Evolutionary conservation across 2,797 vertebrate species (phyloP).

Genomic region (Brotula barbata): DNA sequence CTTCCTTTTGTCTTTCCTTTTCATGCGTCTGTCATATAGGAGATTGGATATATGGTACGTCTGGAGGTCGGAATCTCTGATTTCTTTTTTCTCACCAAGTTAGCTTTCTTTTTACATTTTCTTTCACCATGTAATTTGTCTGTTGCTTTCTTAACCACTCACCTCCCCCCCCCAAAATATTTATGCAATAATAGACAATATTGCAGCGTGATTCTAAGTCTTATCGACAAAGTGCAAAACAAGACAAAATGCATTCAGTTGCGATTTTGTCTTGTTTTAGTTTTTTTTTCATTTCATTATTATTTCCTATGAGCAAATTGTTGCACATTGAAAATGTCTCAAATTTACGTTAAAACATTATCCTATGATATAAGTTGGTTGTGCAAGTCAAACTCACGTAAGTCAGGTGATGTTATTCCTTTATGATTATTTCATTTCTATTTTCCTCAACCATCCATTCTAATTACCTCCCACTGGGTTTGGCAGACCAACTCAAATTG

Average conservation of each 20-base stretch:
- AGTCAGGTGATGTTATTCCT: neutral
- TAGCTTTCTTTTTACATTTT: slow-evolving; percentile 27
- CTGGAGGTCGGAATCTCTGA: slow-evolving; percentile 22
- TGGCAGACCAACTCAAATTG: neutral
- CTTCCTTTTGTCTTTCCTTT: slow-evolving; percentile 30
- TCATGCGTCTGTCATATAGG: slow-evolving; percentile 79
- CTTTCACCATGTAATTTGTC: slow-evolving; percentile 17
- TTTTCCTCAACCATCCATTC: neutral
- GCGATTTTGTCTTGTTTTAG: too few species aligned
- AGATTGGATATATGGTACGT: slow-evolving; percentile 85
- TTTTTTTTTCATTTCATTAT: too few species aligned
- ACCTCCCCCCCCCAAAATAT: slow-evolving; percentile 12
- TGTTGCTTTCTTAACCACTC: slow-evolving; percentile 10
- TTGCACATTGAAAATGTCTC: too few species aligned
- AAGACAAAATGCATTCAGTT: too few species aligned
- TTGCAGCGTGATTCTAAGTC: slow-evolving; percentile 25
- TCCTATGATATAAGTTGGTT: too few species aligned
- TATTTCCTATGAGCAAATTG: too few species aligned
- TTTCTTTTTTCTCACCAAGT: slow-evolving; percentile 30
- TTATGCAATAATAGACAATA: slow-evolving; percentile 31
- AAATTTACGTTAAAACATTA: too few species aligned
- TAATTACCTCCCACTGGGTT: neutral
- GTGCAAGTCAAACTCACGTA: too few species aligned
- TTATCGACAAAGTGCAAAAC: slow-evolving; percentile 3
- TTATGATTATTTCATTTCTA: neutral